A percentile compares a stretch with the other conserved stretches of the same genome.
These are phyloP conservation scores for Hemichromis elongatus DNA, from an alignment of 2,113 vertebrate species.

Conservation along the genomic window DNA sequence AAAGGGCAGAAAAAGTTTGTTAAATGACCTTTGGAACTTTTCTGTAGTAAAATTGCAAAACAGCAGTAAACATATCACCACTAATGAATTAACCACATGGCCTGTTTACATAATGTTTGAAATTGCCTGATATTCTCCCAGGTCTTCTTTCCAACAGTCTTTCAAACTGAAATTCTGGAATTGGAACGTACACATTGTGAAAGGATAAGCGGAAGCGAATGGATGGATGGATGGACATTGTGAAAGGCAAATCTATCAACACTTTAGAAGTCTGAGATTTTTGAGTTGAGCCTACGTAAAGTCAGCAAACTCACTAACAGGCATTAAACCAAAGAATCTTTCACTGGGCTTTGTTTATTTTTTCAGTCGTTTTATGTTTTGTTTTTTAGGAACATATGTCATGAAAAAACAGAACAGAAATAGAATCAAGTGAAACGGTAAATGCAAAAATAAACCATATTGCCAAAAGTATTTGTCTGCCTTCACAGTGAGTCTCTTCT, in stretches of 20 bases:
- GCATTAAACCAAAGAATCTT: background rate
- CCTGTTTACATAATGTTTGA: background rate
- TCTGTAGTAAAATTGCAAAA: background rate
- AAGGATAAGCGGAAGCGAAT: too few relatives aligned
- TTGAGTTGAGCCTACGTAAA: background rate
- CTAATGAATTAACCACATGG: background rate
- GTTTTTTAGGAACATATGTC: background rate
- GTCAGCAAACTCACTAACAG: background rate
- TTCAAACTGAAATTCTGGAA: background rate
- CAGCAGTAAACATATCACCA: background rate
- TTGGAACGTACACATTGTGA: background rate
- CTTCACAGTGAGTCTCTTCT: background rate
- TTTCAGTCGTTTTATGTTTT: background rate
- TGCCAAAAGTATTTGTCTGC: background rate
- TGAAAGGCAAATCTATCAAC: background rate
- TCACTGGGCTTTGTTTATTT: background rate
- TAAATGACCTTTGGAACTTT: background rate
- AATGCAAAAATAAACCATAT: background rate
- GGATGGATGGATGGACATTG: too few relatives aligned
- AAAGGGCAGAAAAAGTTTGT: background rate
- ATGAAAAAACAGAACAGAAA: background rate
- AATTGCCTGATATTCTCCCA: background rate
- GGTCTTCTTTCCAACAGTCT: background rate
- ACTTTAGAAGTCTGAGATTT: background rate
- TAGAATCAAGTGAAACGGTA: background rate